Conservation (phyloP, 2,888 invertebrate species). For the Synergus gifuensis region DNA sequence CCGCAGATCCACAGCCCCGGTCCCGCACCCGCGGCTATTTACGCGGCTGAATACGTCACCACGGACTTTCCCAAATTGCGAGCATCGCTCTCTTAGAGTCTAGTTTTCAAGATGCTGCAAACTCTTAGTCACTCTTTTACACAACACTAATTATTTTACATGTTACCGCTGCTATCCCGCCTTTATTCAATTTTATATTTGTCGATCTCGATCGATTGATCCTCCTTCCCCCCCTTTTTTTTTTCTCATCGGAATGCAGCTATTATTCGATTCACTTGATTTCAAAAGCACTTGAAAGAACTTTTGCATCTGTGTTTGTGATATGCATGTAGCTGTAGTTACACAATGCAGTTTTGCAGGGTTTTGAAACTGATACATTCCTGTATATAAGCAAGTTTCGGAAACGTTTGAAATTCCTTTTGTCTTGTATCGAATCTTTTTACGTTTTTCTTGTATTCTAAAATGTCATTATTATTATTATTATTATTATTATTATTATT, state of each 20-base stretch:
- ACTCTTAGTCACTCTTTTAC: neutral
- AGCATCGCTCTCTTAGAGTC: slow-evolving; percentile 7
- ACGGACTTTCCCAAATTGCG: slow-evolving; percentile 35
- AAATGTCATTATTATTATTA: neutral
- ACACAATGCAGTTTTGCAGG: slow-evolving; percentile 39
- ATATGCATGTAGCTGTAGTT: slow-evolving; percentile 37
- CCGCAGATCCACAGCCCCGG: slow-evolving; percentile 26
- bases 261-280: slow-evolving; percentile 4
- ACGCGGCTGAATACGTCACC: slow-evolving; percentile 30
- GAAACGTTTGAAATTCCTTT: slow-evolving; percentile 7
- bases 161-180: neutral
- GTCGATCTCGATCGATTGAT: slow-evolving; percentile 27
- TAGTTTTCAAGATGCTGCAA: neutral
- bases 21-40: slow-evolving; percentile 22
- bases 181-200: neutral
- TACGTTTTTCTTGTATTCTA: slow-evolving; percentile 19
- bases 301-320: slow-evolving; percentile 27
- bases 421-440: neutral
- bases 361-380: slow-evolving; percentile 37
- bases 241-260: slow-evolving; percentile 2
- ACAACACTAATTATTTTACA: neutral
- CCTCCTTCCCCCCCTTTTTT: neutral
- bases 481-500: too few relatives aligned
- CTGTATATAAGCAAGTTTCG: slow-evolving; percentile 15
- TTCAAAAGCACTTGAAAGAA: slow-evolving; percentile 37